phyloP scores from a whole-genome alignment of 2,888 invertebrate species.

The Drosophila prostipennis region DNA sequence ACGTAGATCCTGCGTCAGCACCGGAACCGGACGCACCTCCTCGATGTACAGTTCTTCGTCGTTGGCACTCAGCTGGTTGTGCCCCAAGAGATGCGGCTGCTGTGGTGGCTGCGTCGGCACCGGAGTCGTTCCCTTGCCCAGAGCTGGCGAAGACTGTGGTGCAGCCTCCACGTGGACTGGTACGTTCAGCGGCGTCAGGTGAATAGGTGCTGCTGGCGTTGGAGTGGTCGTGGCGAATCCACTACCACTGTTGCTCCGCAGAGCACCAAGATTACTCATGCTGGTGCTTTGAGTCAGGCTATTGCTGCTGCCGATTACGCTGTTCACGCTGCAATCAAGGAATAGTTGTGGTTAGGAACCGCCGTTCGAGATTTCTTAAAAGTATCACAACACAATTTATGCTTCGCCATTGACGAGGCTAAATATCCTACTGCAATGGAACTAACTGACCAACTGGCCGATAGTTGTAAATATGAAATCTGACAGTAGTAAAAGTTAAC shows the following conservation, averaged over 20 bases:
- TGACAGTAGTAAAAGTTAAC: conserved; percentile 13
- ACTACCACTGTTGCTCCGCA: conserved; percentile 43
- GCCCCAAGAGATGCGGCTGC: conserved; percentile 26
- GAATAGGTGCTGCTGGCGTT: conserved; percentile 43
- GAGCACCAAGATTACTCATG: conserved; percentile 48
- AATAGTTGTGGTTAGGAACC: not conserved
- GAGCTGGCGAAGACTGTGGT: conserved; percentile 15
- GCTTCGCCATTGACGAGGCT: conserved; percentile 2
- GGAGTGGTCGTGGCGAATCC: conserved; percentile 37
- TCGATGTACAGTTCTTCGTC: conserved; percentile 84
- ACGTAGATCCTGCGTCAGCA: conserved; percentile 81
- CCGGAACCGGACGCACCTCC: conserved; percentile 83
- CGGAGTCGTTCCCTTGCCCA: conserved; percentile 16
- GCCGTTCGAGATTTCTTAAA: not conserved
- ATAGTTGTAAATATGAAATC: conserved; percentile 13
- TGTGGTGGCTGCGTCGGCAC: conserved; percentile 6
- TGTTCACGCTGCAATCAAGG: conserved; percentile 13
- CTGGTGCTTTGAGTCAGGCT: conserved; percentile 56
- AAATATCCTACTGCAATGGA: not conserved
- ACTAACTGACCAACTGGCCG: conserved; percentile 8
- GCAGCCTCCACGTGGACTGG: conserved; percentile 43
- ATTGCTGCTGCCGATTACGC: conserved; percentile 50
- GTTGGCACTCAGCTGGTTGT: conserved; percentile 52
- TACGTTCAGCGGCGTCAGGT: conserved; percentile 47
- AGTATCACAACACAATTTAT: conserved; percentile 1